phyloP scores from a whole-genome alignment of 2,797 vertebrate species.

The Pangasius krempfi region DNA sequence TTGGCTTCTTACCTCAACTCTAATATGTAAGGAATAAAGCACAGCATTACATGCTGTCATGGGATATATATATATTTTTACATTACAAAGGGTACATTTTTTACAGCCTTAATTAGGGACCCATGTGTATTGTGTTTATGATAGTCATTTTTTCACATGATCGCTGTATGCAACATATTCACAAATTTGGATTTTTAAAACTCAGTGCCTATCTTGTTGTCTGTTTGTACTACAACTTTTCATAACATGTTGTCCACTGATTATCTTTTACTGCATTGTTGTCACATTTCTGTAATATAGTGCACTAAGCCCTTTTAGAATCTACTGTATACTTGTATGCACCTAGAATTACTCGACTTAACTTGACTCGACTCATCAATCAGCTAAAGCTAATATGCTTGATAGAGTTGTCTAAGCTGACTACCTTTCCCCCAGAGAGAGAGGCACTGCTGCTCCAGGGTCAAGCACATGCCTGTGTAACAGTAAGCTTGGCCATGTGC shows the following conservation, averaged over 20 bases:
- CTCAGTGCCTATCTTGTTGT: background rate
- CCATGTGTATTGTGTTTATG: background rate
- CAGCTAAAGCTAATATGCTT: background rate
- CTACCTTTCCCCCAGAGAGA: slow-evolving; percentile 92
- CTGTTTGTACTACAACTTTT: background rate
- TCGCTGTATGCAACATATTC: background rate
- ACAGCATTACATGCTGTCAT: background rate
- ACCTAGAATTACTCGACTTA: background rate
- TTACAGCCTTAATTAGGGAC: background rate
- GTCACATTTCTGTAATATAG: background rate
- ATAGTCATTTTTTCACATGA: background rate
- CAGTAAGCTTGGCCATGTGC: slow-evolving; percentile 84
- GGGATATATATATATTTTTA: background rate
- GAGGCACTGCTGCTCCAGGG: slow-evolving; percentile 88
- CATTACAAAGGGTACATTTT: background rate
- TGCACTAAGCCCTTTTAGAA: background rate
- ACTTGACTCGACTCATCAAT: background rate
- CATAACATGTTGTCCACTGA: background rate
- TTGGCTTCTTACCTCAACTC: background rate
- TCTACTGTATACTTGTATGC: background rate
- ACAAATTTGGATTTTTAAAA: background rate
- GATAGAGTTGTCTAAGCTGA: background rate
- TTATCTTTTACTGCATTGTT: background rate
- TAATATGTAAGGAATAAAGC: background rate
- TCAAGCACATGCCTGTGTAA: slow-evolving; percentile 98